Conservation (phyloP, 2,113 vertebrate genomes). For the Paradoxurus hermaphroditus region DNA sequence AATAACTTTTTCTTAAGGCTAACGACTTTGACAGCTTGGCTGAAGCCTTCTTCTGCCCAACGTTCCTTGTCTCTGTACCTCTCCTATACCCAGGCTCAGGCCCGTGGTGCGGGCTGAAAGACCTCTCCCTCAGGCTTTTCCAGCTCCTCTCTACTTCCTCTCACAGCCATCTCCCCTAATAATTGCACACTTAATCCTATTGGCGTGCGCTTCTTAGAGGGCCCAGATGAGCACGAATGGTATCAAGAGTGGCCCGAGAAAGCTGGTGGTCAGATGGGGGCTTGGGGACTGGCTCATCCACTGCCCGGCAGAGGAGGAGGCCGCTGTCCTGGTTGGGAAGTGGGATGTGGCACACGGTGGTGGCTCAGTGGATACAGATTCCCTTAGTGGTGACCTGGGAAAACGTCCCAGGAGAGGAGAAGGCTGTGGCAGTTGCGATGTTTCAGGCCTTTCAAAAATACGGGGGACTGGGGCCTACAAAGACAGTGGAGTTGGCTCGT, state of each 20-base stretch:
- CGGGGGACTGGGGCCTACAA: not conserved
- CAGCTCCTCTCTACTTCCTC: not conserved
- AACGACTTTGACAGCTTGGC: not conserved
- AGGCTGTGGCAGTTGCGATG: not conserved
- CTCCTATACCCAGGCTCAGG: not conserved
- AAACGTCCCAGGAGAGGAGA: not conserved
- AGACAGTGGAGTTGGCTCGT: not conserved
- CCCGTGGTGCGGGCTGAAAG: not conserved
- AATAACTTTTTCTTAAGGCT: not conserved
- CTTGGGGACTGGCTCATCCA: not conserved
- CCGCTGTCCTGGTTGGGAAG: not conserved
- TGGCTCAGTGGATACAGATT: not conserved
- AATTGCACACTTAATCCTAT: not conserved
- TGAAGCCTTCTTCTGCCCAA: not conserved
- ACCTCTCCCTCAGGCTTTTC: not conserved
- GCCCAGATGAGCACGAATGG: not conserved
- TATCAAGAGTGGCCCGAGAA: not conserved
- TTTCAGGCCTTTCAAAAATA: not conserved
- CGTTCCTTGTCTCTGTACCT: not conserved
- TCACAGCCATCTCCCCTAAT: not conserved
- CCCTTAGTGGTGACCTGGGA: not conserved
- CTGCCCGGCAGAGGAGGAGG: not conserved
- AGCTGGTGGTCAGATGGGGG: not conserved
- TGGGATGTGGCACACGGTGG: not conserved
- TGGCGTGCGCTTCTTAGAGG: not conserved